A percentile compares a stretch with the other conserved stretches of the same genome.
Evolutionary conservation across 2,797 vertebrate genomes (phyloP).

Genomic region (Chelidonichthys spinosus): DNA sequence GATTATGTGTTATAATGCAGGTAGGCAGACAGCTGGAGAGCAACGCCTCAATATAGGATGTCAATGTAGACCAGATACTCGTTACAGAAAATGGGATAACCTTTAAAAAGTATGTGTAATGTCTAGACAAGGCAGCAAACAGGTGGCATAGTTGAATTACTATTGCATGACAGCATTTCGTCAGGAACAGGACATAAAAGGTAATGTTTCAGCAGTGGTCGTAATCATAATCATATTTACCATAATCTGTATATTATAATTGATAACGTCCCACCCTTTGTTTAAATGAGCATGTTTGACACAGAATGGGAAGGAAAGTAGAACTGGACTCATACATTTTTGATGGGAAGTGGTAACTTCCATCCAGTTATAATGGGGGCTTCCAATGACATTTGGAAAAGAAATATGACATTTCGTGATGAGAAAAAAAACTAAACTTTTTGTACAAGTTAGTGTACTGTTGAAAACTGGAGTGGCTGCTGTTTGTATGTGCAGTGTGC

Average conservation of each 20-base stretch:
- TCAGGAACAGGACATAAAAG: neutral
- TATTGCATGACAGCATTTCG: neutral
- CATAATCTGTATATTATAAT: neutral
- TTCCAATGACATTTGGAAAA: neutral
- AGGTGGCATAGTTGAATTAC: neutral
- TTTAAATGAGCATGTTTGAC: slow-evolving; percentile 7
- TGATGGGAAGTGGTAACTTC: neutral
- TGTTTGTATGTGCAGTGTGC: neutral
- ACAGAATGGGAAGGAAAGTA: neutral
- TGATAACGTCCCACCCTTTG: neutral
- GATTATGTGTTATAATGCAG: slow-evolving; percentile 10
- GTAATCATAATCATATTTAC: neutral
- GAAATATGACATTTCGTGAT: neutral
- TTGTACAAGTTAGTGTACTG: neutral
- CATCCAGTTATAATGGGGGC: neutral
- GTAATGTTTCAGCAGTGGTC: neutral
- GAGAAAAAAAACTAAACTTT: neutral
- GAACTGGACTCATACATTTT: slow-evolving; percentile 4
- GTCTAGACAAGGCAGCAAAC: neutral
- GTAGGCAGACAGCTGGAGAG: neutral
- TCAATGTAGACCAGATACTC: neutral
- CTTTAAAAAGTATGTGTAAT: slow-evolving; percentile 5
- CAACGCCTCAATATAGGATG: slow-evolving; percentile 1
- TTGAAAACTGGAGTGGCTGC: neutral
- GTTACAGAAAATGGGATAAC: slow-evolving; percentile 6